Evolutionary conservation across 2,797 vertebrate genomes (phyloP).

Genomic region (Megaceryle alcyon): DNA sequence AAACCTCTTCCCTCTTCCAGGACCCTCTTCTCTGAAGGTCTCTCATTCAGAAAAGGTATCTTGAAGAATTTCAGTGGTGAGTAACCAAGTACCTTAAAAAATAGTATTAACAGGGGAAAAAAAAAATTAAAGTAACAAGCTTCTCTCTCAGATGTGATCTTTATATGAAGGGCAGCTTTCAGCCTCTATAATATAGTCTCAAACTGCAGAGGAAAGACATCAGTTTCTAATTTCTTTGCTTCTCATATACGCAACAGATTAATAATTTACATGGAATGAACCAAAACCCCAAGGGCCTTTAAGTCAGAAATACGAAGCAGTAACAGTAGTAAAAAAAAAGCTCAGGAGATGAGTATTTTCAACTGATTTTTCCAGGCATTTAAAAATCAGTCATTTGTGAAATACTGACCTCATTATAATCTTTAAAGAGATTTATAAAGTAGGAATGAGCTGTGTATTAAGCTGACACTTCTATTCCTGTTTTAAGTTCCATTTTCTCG

Average conservation of each 20-base stretch:
- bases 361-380: slow-evolving; percentile 29
- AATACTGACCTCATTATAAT: slow-evolving; percentile 25
- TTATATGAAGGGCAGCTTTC: neutral
- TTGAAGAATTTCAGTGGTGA: neutral
- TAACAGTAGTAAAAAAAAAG: neutral
- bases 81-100: neutral
- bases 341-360: neutral
- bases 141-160: neutral
- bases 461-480: neutral
- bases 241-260: neutral
- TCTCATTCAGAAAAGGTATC: neutral
- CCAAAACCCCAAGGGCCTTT: neutral
- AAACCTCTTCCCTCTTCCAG: neutral
- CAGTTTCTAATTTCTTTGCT: neutral
- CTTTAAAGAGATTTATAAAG: neutral
- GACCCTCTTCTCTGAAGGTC: neutral
- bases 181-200: neutral
- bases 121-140: neutral
- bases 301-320: neutral
- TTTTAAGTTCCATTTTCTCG: neutral
- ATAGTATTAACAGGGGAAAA: neutral
- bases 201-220: neutral
- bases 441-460: neutral
- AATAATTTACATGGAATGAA: slow-evolving; percentile 35
- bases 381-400: slow-evolving; percentile 19